These are phyloP conservation scores for Manis pentadactyla DNA, from an alignment of 2,797 vertebrate genomes.

Conservation along the genomic window DNA sequence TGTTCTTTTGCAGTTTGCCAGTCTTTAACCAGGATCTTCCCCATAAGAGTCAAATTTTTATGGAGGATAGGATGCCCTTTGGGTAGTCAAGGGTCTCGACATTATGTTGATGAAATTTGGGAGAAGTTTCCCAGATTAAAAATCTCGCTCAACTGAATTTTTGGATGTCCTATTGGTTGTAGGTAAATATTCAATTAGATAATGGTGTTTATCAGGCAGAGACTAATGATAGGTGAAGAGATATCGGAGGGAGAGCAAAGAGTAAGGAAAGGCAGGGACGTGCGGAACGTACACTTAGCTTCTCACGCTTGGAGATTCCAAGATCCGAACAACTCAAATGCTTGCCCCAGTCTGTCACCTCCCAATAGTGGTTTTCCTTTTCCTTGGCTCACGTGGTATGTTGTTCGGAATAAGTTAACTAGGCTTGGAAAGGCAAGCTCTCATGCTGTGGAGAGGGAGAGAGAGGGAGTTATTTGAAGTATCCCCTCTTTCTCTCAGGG, in stretches of 20 bases:
- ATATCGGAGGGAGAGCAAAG: neutral
- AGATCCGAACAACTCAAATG: neutral
- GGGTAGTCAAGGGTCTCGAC: neutral
- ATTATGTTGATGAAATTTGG: neutral
- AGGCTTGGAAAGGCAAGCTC: neutral
- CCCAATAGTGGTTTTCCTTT: neutral
- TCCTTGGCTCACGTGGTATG: neutral
- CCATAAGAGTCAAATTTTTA: neutral
- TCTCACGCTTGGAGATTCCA: neutral
- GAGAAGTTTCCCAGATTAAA: neutral
- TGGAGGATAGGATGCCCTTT: neutral
- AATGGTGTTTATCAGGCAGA: neutral
- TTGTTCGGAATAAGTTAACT: neutral
- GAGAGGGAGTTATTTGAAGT: neutral
- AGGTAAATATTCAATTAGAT: neutral
- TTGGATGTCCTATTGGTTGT: neutral
- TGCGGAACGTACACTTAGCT: neutral
- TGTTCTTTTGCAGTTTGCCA: neutral
- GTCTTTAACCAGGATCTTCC: neutral
- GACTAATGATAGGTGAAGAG: neutral
- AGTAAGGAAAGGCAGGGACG: neutral
- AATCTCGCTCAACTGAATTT: neutral
- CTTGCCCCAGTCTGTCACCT: neutral
- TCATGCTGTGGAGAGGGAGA: neutral
- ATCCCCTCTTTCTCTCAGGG: neutral